Conservation (phyloP, 2,888 invertebrate genomes). For the Eudasyphora cyanicolor region DNA sequence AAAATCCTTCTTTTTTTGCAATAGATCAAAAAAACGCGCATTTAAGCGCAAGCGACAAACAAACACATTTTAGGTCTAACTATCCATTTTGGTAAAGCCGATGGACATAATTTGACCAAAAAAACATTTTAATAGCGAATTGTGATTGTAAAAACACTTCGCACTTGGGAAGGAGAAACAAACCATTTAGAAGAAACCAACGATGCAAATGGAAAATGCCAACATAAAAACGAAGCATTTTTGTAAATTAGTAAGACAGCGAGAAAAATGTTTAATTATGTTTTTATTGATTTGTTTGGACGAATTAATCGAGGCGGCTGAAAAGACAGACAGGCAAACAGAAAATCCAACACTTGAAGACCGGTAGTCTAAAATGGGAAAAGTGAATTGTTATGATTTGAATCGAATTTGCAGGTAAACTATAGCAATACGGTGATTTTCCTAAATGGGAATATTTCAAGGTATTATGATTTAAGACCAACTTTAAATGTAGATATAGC, state of each 20-base stretch:
- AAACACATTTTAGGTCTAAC: background rate
- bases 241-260: background rate
- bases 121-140: background rate
- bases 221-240: background rate
- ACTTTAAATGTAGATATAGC: background rate
- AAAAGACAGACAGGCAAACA: too few species aligned
- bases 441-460: background rate
- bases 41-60: background rate
- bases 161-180: background rate
- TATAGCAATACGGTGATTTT: background rate
- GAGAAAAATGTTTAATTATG: slow-evolving; percentile 5
- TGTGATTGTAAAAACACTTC: too few species aligned
- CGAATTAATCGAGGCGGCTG: background rate
- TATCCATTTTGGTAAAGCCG: background rate
- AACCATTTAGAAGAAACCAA: background rate
- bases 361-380: background rate
- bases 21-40: background rate
- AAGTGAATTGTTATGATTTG: background rate
- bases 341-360: too few species aligned
- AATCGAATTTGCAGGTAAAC: too few species aligned
- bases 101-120: background rate
- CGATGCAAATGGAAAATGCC: background rate
- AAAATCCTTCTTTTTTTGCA: background rate
- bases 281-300: background rate
- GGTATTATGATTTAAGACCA: background rate